Percentiles rank a stretch among this genome's conserved stretches.
Evolutionary conservation across 2,113 vertebrate genomes (phyloP).

Genomic region (Syngnathus typhle): DNA sequence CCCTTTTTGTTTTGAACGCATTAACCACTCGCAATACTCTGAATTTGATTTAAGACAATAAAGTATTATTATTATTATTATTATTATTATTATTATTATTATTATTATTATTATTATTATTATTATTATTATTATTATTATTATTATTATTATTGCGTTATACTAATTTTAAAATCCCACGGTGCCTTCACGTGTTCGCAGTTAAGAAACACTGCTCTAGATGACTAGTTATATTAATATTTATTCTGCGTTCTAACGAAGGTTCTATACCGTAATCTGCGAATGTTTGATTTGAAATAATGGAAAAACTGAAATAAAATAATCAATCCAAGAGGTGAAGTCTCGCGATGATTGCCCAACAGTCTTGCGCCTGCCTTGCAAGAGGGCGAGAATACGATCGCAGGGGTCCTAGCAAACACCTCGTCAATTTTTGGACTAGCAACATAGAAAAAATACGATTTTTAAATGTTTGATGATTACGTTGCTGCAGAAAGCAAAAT

Average conservation of each 20-base stretch:
- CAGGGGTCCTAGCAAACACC: conserved; percentile 35
- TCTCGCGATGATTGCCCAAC: conserved; percentile 60
- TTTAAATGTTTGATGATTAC: conserved; percentile 2
- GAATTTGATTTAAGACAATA: neutral
- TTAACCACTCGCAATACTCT: neutral
- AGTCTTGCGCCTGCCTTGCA: conserved; percentile 18
- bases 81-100: too few relatives aligned
- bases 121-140: too few relatives aligned
- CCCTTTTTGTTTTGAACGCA: neutral
- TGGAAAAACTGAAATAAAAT: neutral
- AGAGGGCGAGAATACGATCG: conserved; percentile 45
- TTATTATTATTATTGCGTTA: too few relatives aligned
- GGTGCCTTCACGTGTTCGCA: too few relatives aligned
- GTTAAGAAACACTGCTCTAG: too few relatives aligned
- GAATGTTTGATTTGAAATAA: neutral
- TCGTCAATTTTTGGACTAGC: conserved; percentile 18
- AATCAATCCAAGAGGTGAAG: neutral
- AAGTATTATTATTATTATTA: too few relatives aligned
- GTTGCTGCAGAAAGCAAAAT: conserved; percentile 17
- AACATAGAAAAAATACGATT: conserved; percentile 18
- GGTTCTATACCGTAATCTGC: neutral
- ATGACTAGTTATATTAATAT: neutral
- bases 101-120: too few relatives aligned
- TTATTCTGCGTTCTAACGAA: neutral
- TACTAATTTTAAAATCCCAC: too few relatives aligned